phyloP scores from a whole-genome alignment of 2,113 vertebrate species.

The Heptranchias perlo region DNA sequence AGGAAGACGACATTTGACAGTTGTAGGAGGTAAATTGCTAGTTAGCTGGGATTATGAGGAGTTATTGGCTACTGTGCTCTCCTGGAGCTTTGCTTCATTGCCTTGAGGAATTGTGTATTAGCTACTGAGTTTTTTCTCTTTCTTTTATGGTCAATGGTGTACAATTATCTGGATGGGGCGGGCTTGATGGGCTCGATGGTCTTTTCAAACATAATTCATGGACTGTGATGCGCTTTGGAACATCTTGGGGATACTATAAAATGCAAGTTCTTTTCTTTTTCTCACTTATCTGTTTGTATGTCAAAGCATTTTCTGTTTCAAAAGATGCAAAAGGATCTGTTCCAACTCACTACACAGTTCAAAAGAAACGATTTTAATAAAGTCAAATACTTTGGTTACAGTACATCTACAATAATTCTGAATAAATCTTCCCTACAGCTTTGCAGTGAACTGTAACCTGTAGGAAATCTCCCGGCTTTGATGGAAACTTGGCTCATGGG shows the following conservation, averaged over 20 bases:
- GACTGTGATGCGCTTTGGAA: not conserved
- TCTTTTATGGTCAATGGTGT: not conserved
- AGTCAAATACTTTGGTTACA: not conserved
- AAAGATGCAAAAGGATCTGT: too few relatives aligned
- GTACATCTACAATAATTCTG: not conserved
- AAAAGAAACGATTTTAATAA: not conserved
- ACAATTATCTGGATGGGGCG: not conserved
- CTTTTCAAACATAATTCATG: not conserved
- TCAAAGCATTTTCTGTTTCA: not conserved
- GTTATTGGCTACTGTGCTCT: not conserved
- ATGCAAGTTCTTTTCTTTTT: not conserved
- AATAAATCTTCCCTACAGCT: not conserved
- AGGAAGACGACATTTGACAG: not conserved
- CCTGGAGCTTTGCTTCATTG: not conserved
- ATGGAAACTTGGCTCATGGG: not conserved
- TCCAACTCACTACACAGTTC: not conserved
- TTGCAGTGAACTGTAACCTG: not conserved
- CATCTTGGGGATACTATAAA: not conserved
- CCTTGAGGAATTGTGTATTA: not conserved
- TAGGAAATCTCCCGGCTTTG: not conserved
- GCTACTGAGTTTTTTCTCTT: not conserved
- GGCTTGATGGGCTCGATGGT: not conserved
- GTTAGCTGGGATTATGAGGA: not conserved
- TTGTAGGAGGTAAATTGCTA: not conserved
- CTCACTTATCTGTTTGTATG: not conserved